These are phyloP conservation scores for Monoplex corrugatus DNA, from an alignment of 2,888 invertebrate genomes.

Conservation along the genomic window DNA sequence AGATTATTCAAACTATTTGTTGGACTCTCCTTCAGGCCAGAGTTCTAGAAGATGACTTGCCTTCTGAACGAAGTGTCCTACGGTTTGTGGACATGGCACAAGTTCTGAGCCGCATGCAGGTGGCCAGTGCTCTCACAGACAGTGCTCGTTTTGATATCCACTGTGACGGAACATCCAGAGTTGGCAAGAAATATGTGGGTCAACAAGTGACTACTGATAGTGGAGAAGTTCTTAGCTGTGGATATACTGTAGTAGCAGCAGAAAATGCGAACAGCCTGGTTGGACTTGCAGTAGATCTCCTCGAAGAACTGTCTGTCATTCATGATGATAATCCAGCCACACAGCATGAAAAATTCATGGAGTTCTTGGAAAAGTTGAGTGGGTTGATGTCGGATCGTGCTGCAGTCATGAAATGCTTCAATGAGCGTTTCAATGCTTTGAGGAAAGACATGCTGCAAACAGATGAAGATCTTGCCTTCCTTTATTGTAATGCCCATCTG, in stretches of 20 bases:
- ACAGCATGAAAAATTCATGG: conserved; percentile 10
- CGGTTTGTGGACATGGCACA: not conserved
- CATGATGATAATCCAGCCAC: not conserved
- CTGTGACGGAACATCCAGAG: not conserved
- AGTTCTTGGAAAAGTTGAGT: conserved; percentile 26
- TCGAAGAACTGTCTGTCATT: conserved; percentile 26
- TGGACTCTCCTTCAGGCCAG: not conserved
- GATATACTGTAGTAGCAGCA: conserved; percentile 4
- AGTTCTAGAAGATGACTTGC: not conserved
- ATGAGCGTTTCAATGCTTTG: not conserved
- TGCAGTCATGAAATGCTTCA: conserved; percentile 3
- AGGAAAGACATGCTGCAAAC: conserved; percentile 14
- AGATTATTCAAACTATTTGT: conserved; percentile 12
- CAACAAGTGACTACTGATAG: conserved; percentile 16
- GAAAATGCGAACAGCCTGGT: conserved; percentile 5
- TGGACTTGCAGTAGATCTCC: not conserved
- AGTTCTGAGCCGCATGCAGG: conserved; percentile 12
- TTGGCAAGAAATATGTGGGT: conserved; percentile 9
- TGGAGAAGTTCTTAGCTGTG: not conserved
- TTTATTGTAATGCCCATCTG: conserved; percentile 21
- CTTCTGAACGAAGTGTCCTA: conserved; percentile 2
- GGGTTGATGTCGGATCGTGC: conserved; percentile 26
- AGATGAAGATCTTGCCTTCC: not conserved
- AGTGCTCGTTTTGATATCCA: conserved; percentile 15
- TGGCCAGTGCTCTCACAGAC: not conserved